Evolutionary conservation across 1,140 invertebrate genomes (phyloP), one percentile per base, ranked within the genome.

Genomic region (Lepidotrigona ventralis): DNA sequence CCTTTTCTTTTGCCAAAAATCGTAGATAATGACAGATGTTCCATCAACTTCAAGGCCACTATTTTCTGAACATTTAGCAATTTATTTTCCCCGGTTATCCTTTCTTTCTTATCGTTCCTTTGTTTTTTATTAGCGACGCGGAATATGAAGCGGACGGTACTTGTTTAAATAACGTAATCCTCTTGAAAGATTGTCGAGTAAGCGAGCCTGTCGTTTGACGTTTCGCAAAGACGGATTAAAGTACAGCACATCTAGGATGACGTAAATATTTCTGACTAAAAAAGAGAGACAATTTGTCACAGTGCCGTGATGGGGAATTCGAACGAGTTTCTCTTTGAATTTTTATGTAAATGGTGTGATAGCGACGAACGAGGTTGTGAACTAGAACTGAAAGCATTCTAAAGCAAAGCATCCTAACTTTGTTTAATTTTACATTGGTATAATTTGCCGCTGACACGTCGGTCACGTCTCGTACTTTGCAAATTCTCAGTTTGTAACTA

Each of bases 161-260:
- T 26, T 73, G 19, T 90, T 90, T 91, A 90, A 91, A 91, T 92
- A 89, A 88, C 83, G 86, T 90, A 90, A 90, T 89, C 86, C 85
- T 86, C 87, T 90, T 90, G 88, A 87, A 84, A 85, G 83, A 89
- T 88, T 86, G 86, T 86, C 79, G 58, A 73, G 73, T 11, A 9
- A 68, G 4, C 66, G 21, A 68, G 3, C 21, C 84, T 46, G 79
- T 58, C 84, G 46, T 85, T 79, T 79, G 54, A 72, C 39, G n/a
- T 71, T 17, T 29, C 39, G 58, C 33, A 54, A 68, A 66, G 29
- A 70, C 56, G 63, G 51, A 63, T 89, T 85, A 85, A 85, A 79
- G 86, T 85, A 81, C 83, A 78, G 81, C 85, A 56, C 23, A 58
- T 79, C 78, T 77, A 80, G 79, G 33, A 85, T 86, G 85, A 86